These are phyloP conservation scores for Brachyalestes nurse DNA, from an alignment of 2,797 vertebrate species.

Conservation along the genomic window DNA sequence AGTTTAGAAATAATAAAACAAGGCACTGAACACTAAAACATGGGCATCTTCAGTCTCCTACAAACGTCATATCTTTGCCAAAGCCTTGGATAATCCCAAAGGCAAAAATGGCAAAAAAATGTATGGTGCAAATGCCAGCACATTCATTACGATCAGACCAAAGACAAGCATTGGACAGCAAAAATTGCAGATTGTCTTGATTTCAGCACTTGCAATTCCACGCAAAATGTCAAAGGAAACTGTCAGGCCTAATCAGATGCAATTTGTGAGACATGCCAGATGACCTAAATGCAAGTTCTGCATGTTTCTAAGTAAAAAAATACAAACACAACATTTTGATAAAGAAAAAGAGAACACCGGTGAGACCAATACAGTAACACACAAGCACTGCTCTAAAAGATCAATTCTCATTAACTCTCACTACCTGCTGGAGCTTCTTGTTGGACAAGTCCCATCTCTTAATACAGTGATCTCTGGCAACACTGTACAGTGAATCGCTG, in stretches of 20 bases:
- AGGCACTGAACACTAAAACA: background rate
- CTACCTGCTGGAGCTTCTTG: slow-evolving; percentile 89
- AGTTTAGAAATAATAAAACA: background rate
- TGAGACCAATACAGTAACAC: background rate
- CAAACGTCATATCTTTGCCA: background rate
- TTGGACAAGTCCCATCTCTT: slow-evolving; percentile 94
- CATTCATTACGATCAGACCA: background rate
- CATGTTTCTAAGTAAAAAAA: background rate
- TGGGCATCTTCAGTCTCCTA: background rate
- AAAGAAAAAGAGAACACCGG: too few relatives aligned
- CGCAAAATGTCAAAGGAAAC: too few relatives aligned
- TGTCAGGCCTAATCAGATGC: too few relatives aligned
- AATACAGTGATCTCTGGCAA: slow-evolving; percentile 91
- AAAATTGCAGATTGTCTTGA: too few relatives aligned
- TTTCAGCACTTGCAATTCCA: background rate
- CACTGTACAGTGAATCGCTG: slow-evolving; percentile 89
- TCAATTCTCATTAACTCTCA: background rate
- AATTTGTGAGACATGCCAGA: too few relatives aligned
- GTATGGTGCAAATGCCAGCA: too few relatives aligned
- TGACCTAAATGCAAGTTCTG: too few relatives aligned
- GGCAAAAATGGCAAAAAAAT: too few relatives aligned
- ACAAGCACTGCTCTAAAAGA: background rate
- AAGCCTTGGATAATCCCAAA: background rate
- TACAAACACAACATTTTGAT: background rate
- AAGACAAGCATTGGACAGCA: background rate